Base-by-base conservation (phyloP, 2,888 invertebrate species). In the Caenorhabditis sp. region DNA sequence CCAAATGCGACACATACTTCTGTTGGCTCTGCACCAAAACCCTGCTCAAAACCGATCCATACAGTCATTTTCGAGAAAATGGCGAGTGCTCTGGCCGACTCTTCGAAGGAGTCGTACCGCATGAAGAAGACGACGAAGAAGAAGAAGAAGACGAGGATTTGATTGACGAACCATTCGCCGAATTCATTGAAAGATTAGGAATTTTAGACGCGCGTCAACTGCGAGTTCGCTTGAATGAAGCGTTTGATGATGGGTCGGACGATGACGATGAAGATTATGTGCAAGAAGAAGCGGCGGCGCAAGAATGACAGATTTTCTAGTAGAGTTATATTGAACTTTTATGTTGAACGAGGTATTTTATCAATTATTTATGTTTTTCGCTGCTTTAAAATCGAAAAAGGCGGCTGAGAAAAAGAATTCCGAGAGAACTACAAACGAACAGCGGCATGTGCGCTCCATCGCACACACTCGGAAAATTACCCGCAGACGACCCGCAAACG, bases 11-110 rank as follows among this genome's bases (percentile, higher is more conserved):
- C 23, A 89, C 90, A 0, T 90, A 89, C 79, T 92, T 92, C 88
- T 92, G 92, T 84, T 92, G 92, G 92, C 79, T 91, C 17, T 92
- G 92, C 81, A 77, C 81, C 43, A 65, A 71, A 1, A 81, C 87
- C 23, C 87, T 92, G 53, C 88, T 90, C 69, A 86, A 87, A 1
- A 81, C 84, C 5, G 88, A 89, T 76, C 92, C 92, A 0, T 92
- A 92, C 83, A 71, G 82, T 1, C 92, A 92, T 84, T 92, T 90
- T 84, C 62, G 67, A 24, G 75, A 62, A 36, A 66, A 68, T 62
- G 73, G 68, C 14, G 26, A 55, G 1, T 73, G 73, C 36, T 58
- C 65, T 19, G 73, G 73, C 14, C 68, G 73, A 55, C 27, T 73
- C 8, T 73, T 73, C 58, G 73, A 73, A 68, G 73, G 73, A 21